A percentile compares a stretch with the other conserved stretches of the same genome.
Evolutionary conservation across 2,888 invertebrate species (phyloP).

Genomic region (Drosophila mercatorum): DNA sequence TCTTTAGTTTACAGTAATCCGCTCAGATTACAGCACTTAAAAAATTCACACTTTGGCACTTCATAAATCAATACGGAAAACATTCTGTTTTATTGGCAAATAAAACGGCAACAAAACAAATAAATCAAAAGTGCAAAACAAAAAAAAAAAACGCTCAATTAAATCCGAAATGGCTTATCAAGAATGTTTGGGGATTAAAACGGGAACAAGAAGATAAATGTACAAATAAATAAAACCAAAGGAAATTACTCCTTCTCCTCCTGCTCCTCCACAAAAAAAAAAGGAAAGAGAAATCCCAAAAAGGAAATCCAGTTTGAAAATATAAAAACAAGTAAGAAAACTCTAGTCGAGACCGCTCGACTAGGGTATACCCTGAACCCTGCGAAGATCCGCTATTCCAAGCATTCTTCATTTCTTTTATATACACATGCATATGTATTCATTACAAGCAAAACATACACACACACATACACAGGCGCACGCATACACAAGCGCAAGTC

Average conservation of each 20-base stretch:
- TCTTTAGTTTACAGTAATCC: neutral
- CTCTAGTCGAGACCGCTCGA: too few species aligned
- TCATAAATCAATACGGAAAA: slow-evolving; percentile 19
- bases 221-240: slow-evolving; percentile 3
- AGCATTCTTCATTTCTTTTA: too few species aligned
- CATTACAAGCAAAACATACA: too few species aligned
- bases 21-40: neutral
- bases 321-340: too few species aligned
- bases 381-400: too few species aligned
- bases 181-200: slow-evolving; percentile 7
- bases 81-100: slow-evolving; percentile 2
- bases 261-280: neutral
- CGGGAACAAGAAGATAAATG: slow-evolving; percentile 8
- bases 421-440: too few species aligned
- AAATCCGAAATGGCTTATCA: slow-evolving; percentile 6
- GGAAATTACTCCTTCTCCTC: slow-evolving; percentile 2
- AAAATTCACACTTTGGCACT: neutral
- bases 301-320: slow-evolving; percentile 23
- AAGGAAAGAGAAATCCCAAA: neutral
- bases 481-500: too few species aligned
- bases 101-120: slow-evolving; percentile 1
- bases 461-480: too few species aligned
- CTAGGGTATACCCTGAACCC: too few species aligned
- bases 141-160: slow-evolving; percentile 13
- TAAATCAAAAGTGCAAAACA: slow-evolving; percentile 3